These are phyloP conservation scores for Troilus luridus DNA, from an alignment of 2,888 invertebrate species.

Conservation along the genomic window DNA sequence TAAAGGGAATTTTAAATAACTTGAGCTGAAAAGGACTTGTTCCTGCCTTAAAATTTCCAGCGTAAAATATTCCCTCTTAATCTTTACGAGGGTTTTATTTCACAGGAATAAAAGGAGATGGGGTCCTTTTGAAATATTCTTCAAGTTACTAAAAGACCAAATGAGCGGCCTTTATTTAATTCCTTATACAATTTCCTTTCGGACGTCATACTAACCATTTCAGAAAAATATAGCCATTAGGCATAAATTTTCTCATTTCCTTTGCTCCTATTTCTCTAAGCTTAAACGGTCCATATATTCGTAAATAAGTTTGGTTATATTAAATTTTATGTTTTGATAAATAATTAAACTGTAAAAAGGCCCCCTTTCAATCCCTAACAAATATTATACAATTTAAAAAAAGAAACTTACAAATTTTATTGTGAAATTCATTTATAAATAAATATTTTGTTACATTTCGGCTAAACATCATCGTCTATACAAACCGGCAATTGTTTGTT, in stretches of 20 bases:
- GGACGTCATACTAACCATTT: background rate
- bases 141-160: background rate
- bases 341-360: too few species aligned
- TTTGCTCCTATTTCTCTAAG: background rate
- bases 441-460: too few species aligned
- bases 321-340: too few species aligned
- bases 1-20: background rate
- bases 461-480: too few species aligned
- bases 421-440: too few species aligned
- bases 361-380: too few species aligned
- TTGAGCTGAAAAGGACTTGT: background rate
- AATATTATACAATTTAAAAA: too few species aligned
- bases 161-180: background rate
- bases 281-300: background rate
- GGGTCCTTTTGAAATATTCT: background rate
- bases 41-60: background rate
- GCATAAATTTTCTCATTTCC: background rate
- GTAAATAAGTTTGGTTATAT: background rate
- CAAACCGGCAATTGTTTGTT: too few species aligned
- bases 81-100: background rate
- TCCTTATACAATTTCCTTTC: background rate
- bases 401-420: too few species aligned
- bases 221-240: background rate
- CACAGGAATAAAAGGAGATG: background rate
- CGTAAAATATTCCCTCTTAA: background rate